Evolutionary conservation across 1,140 invertebrate species (phyloP), one percentile per base, ranked within the genome.

Genomic region (Aphidius gifuensis): DNA sequence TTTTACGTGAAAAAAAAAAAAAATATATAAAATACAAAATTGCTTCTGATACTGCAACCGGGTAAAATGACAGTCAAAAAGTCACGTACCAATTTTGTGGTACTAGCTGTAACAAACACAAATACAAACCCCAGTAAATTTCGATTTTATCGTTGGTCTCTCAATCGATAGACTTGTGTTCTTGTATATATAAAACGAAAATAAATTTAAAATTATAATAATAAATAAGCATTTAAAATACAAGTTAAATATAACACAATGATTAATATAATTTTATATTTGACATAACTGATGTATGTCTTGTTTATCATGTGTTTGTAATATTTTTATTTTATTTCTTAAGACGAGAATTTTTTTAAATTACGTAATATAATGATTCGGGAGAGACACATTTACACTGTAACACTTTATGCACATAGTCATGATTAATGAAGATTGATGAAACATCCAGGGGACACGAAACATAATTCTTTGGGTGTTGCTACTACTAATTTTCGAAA

Each of bases 351-450:
- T 32, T 32, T 32, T 32, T 32, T 32, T 32, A 32, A 32, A 32
- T 32, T 2, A 32, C 23, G 23, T 32, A 32, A 32, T 32, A 32
- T 32, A 32, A 32, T 32, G 23, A 32, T 32, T 4, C 1, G 23
- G 2, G 16, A 16, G 16, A 32, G 23, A 32, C 23, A 32, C 3
- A 23, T 23, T 23, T 23, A 23, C 4, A 32, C 23, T 32, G 23
- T 32, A 3, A 32, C 23, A 32, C 1, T 2, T 32, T 53, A 44
- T 47, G 49, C 58, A 51, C 46, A 47, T 55, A 44, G 58, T 54
- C 38, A 50, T 11, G 59, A 64, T 45, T 64, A 64, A 64, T 64
- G 63, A 64, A 64, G 63, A 64, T 61, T 64, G 56, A 64, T 64
- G 62, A 57, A 40, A 56, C 38, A 38, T 53, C 8, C 39, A 8